Percentiles rank a stretch among this genome's conserved stretches.
Conservation (phyloP, 2,888 invertebrate genomes). For the Sphecodes monilicornis region DNA sequence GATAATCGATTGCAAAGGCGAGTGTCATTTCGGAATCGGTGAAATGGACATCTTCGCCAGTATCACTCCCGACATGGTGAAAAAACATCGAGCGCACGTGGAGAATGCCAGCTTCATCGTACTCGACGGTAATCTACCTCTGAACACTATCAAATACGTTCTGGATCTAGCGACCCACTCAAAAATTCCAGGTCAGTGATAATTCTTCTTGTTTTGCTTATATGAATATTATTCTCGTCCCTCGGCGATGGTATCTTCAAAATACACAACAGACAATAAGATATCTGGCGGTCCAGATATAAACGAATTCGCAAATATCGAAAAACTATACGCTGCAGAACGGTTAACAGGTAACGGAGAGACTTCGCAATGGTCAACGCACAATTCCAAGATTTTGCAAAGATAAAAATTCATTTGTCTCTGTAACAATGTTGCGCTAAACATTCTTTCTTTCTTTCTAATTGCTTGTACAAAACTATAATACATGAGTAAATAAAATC, state of each 20-base stretch:
- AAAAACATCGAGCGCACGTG: slow-evolving; percentile 87
- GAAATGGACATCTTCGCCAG: slow-evolving; percentile 92
- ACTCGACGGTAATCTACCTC: slow-evolving; percentile 93
- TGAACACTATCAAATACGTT: slow-evolving; percentile 88
- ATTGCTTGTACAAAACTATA: slow-evolving; percentile 39
- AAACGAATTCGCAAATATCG: neutral
- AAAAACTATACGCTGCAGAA: slow-evolving; percentile 28
- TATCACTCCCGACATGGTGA: slow-evolving; percentile 89
- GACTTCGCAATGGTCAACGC: neutral
- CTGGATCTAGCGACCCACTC: slow-evolving; percentile 87
- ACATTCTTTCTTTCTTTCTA: neutral
- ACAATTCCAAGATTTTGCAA: neutral
- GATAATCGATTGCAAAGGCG: slow-evolving; percentile 90
- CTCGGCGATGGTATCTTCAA: slow-evolving; percentile 8
- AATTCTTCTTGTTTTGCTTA: slow-evolving; percentile 5
- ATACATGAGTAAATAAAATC: slow-evolving; percentile 32
- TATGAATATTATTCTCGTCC: slow-evolving; percentile 29
- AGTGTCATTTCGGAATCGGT: slow-evolving; percentile 92
- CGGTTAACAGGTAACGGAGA: slow-evolving; percentile 11
- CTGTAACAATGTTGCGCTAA: neutral
- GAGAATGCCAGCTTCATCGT: slow-evolving; percentile 90
- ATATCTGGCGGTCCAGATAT: slow-evolving; percentile 2
- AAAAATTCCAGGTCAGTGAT: slow-evolving; percentile 89
- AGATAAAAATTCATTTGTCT: slow-evolving; percentile 9
- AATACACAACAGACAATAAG: slow-evolving; percentile 14